phyloP scores from a whole-genome alignment of 2,888 invertebrate species.

The Archaeoteleia sp. region DNA sequence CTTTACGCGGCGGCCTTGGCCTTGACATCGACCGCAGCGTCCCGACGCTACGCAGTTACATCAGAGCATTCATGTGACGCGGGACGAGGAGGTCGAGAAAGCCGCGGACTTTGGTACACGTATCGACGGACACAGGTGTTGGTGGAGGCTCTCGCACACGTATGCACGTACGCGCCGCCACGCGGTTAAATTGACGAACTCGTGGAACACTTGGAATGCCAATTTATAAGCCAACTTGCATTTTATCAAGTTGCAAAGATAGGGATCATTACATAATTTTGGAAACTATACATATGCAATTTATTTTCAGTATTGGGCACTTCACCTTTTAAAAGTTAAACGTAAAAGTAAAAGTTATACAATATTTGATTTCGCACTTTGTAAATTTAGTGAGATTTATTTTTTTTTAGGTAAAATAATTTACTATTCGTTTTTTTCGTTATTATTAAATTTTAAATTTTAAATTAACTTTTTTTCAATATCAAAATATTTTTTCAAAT shows the following conservation, averaged over 20 bases:
- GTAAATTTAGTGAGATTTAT: no score
- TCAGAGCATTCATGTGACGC: slow-evolving; percentile 63
- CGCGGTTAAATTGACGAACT: slow-evolving; percentile 7
- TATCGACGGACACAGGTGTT: slow-evolving; percentile 49
- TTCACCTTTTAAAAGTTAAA: no score
- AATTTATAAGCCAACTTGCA: not conserved
- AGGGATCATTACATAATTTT: no score
- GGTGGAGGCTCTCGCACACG: slow-evolving; percentile 17
- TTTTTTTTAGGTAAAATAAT: no score
- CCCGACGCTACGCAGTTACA: slow-evolving; percentile 73
- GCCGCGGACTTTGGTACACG: slow-evolving; percentile 51
- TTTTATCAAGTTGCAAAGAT: slow-evolving; percentile 8
- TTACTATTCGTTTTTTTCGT: not conserved
- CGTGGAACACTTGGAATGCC: slow-evolving; percentile 12
- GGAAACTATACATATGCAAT: no score
- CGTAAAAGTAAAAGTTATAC: no score
- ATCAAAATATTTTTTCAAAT: no score
- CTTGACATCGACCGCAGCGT: slow-evolving; percentile 69
- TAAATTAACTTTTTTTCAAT: slow-evolving; percentile 1
- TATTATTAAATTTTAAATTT: not conserved
- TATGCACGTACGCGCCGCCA: not conserved
- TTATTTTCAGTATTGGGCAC: no score
- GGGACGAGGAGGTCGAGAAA: slow-evolving; percentile 45
- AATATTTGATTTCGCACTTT: no score
- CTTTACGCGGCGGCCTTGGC: slow-evolving; percentile 61